Evolutionary conservation across 2,113 vertebrate species (phyloP), one percentile per base, ranked within the genome.

Genomic region (Sander lucioperca): DNA sequence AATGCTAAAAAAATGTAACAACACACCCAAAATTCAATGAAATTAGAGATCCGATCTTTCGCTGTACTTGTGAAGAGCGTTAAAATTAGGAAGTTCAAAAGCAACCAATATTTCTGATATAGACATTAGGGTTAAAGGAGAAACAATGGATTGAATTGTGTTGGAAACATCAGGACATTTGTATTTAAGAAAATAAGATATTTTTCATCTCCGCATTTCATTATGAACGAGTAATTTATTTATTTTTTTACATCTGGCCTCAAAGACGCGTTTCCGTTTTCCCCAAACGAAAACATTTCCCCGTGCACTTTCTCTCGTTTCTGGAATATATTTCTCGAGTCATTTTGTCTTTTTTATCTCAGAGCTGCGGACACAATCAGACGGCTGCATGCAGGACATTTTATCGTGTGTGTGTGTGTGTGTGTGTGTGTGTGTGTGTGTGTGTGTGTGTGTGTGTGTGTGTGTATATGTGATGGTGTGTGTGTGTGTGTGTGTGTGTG

Each of bases 211-310:
- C 14, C 4, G 1, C n/a, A 25, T 1, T 48, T 68, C 54, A 39
- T 59, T 5, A 59, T 36, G 39, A 58, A 48, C 27, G 19, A 45
- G 16, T 58, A 36, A 2, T 51, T 30, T 43, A 30, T 33, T 33
- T 33, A 33, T 27, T 10, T 64, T 33, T 63, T 57, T 53, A 74
- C 62, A 80, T 74, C 27, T 66, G 69, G 51, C 39, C 58, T 63
- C 9, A 61, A 48, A 48, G 50, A 21, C 6, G 3, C 36, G 14
- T 45, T 43, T 43, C 16, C 51, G 27, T 21, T 45, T 53, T 23
- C 51, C 16, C 25, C 30, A 14, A 57, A 57, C 36, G 4, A 30
- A 5, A 6, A 9, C 3, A 43, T 61, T 54, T 69, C 23, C 21
- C 16, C 39, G 2, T 5, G 21, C 39, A 18, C 30, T 19, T 30